A percentile compares a stretch with the other conserved stretches of the same genome.
These are phyloP conservation scores for Tribolium freemani DNA, from an alignment of 2,888 invertebrate genomes.

Conservation along the genomic window DNA sequence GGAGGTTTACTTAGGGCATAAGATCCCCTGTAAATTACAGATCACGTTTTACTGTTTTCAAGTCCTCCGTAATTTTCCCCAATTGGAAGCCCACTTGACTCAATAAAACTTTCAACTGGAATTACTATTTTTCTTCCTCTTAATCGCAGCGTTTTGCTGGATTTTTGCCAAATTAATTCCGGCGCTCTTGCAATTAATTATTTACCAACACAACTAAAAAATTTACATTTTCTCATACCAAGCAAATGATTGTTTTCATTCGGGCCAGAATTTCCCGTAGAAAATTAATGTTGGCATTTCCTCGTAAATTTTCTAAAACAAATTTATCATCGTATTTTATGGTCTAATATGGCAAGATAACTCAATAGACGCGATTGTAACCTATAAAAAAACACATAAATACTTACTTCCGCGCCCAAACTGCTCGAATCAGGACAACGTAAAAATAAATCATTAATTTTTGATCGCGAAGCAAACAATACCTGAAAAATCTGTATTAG, in stretches of 20 bases:
- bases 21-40: constrained; percentile 39
- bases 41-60: constrained; percentile 42
- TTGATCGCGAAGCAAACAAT: not conserved
- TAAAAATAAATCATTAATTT: constrained; percentile 18
- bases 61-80: constrained; percentile 32
- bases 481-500: constrained; percentile 5
- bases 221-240: not conserved
- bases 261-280: not conserved
- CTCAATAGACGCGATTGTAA: constrained; percentile 23
- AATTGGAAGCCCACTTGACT: constrained; percentile 27
- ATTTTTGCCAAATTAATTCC: constrained; percentile 30
- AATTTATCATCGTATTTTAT: constrained; percentile 27
- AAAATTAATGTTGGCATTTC: not conserved
- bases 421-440: constrained; percentile 1
- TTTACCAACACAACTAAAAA: not conserved
- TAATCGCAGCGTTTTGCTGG: constrained; percentile 20
- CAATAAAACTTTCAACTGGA: constrained; percentile 23
- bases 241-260: not conserved
- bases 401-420: constrained; percentile 19
- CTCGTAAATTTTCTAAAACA: constrained; percentile 26
- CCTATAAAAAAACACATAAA: constrained; percentile 31
- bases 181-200: constrained; percentile 5
- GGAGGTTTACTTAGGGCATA: constrained; percentile 36
- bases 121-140: constrained; percentile 21
- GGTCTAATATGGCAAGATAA: constrained; percentile 27